phyloP scores from a whole-genome alignment of 2,797 vertebrate species.

The Rousettus madagascariensis region DNA sequence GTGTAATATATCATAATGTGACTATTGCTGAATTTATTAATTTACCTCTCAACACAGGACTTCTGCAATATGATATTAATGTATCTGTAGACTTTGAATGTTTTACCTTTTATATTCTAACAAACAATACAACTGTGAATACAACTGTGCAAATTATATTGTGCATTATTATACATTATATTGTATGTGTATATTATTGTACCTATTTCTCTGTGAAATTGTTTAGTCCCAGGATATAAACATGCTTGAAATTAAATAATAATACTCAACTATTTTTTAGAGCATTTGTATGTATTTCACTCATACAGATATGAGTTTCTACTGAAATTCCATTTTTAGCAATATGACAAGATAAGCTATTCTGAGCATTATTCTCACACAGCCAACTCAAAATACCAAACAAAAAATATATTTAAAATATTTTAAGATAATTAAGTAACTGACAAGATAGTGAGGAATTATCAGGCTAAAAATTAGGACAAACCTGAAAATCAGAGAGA shows the following conservation, averaged over 20 bases:
- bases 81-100: background rate
- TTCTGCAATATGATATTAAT: background rate
- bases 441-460: background rate
- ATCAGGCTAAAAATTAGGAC: background rate
- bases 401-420: background rate
- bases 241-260: background rate
- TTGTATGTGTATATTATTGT: background rate
- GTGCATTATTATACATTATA: background rate
- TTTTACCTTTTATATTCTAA: background rate
- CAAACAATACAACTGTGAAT: background rate
- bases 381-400: background rate
- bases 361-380: background rate
- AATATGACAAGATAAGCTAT: background rate
- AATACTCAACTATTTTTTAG: background rate
- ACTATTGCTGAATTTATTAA: background rate
- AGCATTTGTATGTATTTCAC: background rate
- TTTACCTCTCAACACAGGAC: background rate
- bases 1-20: background rate
- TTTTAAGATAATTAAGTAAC: background rate
- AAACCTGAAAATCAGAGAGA: background rate
- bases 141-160: background rate
- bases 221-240: background rate
- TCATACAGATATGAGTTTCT: background rate
- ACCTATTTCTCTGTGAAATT: background rate
- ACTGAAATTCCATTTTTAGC: background rate